These are phyloP conservation scores for Conus betulinus DNA, from an alignment of 1,140 invertebrate species.

Conservation along the genomic window DNA sequence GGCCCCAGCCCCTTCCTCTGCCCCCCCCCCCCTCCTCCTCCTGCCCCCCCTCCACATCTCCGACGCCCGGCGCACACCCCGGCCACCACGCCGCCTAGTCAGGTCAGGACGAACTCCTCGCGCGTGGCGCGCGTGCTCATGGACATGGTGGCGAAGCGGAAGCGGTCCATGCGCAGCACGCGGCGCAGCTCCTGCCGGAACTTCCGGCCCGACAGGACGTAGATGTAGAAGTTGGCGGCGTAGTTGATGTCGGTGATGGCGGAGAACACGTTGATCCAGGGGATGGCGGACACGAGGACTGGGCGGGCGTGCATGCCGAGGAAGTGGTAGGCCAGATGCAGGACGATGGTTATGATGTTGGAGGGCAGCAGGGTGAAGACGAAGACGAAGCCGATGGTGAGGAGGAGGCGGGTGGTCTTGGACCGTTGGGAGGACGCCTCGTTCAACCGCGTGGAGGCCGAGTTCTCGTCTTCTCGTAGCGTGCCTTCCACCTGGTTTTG, in stretches of 20 bases:
- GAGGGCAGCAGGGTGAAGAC: slow-evolving; percentile 64
- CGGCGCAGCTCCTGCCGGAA: slow-evolving; percentile 65
- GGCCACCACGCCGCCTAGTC: slow-evolving; percentile 17
- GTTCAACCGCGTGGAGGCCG: slow-evolving; percentile 44
- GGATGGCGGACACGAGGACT: slow-evolving; percentile 45
- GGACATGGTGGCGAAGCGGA: slow-evolving; percentile 32
- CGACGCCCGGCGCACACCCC: background rate
- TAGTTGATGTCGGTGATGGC: slow-evolving; percentile 65
- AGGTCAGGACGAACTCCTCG: slow-evolving; percentile 37
- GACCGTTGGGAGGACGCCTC: slow-evolving; percentile 44
- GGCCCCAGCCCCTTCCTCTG: background rate
- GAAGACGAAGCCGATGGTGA: slow-evolving; percentile 67
- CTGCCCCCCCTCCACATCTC: background rate
- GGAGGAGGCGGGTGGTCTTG: slow-evolving; percentile 69
- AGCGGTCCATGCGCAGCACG: slow-evolving; percentile 52
- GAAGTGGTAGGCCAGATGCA: slow-evolving; percentile 44
- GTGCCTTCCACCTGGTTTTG: slow-evolving; percentile 27
- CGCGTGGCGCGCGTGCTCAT: slow-evolving; percentile 32
- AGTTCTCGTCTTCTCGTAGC: slow-evolving; percentile 43
- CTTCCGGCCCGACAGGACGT: slow-evolving; percentile 65
- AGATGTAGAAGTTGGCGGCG: slow-evolving; percentile 68
- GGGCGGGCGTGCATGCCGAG: background rate
- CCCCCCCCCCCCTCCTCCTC: background rate
- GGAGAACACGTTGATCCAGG: slow-evolving; percentile 53
- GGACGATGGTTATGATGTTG: slow-evolving; percentile 56